Evolutionary conservation across 2,113 vertebrate genomes (phyloP).

Genomic region (Onychorhynchus coronatus): DNA sequence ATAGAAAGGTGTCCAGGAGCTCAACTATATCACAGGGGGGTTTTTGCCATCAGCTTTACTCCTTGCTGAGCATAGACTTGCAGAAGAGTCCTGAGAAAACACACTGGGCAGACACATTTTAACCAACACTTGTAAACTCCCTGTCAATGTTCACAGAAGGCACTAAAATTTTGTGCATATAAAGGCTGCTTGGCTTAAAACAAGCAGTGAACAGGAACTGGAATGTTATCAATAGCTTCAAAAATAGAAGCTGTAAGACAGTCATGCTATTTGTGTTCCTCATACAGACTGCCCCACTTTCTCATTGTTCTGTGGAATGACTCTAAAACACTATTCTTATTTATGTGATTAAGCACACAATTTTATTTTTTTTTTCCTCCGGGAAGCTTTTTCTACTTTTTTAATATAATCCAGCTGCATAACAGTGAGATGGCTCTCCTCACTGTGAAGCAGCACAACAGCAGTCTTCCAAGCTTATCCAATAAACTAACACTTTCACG

Average conservation of each 20-base stretch:
- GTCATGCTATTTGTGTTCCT: background rate
- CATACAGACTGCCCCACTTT: background rate
- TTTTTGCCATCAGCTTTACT: too few species aligned
- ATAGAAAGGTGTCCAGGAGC: background rate
- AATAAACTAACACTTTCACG: background rate
- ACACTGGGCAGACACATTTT: accelerated
- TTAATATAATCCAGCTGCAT: background rate
- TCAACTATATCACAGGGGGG: too few species aligned
- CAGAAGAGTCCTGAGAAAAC: background rate
- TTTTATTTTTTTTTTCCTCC: background rate
- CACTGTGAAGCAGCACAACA: background rate
- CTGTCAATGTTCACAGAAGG: background rate
- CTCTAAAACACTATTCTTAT: background rate
- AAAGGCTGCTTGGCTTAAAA: background rate
- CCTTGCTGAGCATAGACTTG: background rate
- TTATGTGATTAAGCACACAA: background rate
- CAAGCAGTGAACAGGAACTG: background rate
- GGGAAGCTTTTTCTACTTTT: background rate
- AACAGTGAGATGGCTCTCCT: background rate
- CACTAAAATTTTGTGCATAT: background rate
- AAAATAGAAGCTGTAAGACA: constrained; percentile 1
- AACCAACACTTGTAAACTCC: background rate
- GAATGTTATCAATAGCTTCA: background rate
- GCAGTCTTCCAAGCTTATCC: background rate
- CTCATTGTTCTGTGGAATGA: background rate